Evolutionary conservation across 2,113 vertebrate genomes (phyloP).

Genomic region (Mormyrus iriodes): DNA sequence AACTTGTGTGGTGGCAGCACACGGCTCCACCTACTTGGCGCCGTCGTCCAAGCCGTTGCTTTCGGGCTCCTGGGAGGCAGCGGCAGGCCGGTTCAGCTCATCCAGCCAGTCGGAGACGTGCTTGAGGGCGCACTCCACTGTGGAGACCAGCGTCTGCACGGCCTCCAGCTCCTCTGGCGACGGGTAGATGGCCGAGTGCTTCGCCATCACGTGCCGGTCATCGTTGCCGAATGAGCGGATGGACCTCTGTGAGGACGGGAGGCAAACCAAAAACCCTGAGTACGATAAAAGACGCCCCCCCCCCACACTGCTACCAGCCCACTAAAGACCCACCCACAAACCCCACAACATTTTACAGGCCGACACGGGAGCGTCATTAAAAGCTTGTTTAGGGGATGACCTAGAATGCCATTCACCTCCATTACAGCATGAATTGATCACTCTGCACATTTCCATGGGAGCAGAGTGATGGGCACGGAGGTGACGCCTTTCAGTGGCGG

Average conservation of each 20-base stretch:
- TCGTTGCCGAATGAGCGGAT: conserved; percentile 97
- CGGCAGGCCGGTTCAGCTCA: conserved; percentile 45
- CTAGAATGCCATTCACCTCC: not conserved
- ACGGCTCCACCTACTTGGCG: conserved; percentile 66
- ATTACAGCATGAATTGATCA: not conserved
- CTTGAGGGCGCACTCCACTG: conserved; percentile 92
- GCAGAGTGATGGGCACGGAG: not conserved
- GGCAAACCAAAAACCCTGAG: not conserved
- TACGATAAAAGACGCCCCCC: not conserved
- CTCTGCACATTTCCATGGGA: not conserved
- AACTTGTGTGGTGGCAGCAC: not conserved
- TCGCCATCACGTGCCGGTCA: conserved; percentile 98
- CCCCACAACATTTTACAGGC: not conserved
- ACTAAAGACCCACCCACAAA: not conserved
- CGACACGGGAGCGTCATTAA: not conserved
- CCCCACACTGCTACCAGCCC: not conserved
- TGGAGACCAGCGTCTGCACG: conserved; percentile 95
- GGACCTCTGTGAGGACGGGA: conserved; percentile 73
- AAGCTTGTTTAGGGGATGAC: not conserved
- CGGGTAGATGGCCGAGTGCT: conserved; percentile 96
- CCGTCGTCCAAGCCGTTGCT: conserved; percentile 66
- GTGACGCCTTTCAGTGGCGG: not conserved
- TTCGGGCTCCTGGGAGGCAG: conserved; percentile 60
- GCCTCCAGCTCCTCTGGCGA: conserved; percentile 93
- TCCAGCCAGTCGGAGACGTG: conserved; percentile 97